Evolutionary conservation across 2,888 invertebrate genomes (phyloP).

Genomic region (Drosophila ustulata): DNA sequence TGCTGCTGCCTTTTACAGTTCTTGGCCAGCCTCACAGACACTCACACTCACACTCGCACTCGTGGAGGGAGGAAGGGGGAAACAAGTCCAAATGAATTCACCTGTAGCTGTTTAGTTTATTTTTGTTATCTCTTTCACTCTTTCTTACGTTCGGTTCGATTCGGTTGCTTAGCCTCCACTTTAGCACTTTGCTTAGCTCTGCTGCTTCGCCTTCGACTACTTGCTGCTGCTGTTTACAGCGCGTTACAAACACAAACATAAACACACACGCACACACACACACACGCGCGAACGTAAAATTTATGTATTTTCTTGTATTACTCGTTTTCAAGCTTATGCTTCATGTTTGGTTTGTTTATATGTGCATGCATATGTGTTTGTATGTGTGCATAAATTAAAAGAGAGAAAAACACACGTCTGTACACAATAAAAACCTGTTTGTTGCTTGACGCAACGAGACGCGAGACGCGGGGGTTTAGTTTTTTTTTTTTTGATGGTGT

Average conservation of each 20-base stretch:
- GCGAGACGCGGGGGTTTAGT: constrained; percentile 62
- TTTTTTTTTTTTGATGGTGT: constrained; percentile 45
- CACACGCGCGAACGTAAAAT: constrained; percentile 49
- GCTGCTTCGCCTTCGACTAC: constrained; percentile 50
- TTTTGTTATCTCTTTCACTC: constrained; percentile 38
- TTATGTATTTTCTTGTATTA: constrained; percentile 75
- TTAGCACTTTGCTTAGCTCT: constrained; percentile 56
- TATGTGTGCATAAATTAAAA: constrained; percentile 70
- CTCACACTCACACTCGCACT: constrained; percentile 35
- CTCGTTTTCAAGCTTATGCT: constrained; percentile 75
- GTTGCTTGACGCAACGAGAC: constrained; percentile 58
- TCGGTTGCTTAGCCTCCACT: constrained; percentile 58
- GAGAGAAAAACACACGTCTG: constrained; percentile 72
- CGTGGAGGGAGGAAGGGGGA: constrained; percentile 25
- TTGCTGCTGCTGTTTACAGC: constrained; percentile 75
- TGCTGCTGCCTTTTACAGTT: constrained; percentile 61
- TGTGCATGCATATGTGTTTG: constrained; percentile 41
- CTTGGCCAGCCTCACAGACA: constrained; percentile 50
- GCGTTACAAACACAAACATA: constrained; percentile 32
- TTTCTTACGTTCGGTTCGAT: constrained; percentile 33
- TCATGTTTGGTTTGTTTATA: constrained; percentile 62
- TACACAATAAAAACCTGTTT: constrained; percentile 79
- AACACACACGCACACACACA: constrained; percentile 24
- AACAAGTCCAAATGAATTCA: constrained; percentile 75
- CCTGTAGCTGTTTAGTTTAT: constrained; percentile 68